These are phyloP conservation scores for Orthosia gracilis DNA, from an alignment of 2,888 invertebrate genomes.

Conservation along the genomic window DNA sequence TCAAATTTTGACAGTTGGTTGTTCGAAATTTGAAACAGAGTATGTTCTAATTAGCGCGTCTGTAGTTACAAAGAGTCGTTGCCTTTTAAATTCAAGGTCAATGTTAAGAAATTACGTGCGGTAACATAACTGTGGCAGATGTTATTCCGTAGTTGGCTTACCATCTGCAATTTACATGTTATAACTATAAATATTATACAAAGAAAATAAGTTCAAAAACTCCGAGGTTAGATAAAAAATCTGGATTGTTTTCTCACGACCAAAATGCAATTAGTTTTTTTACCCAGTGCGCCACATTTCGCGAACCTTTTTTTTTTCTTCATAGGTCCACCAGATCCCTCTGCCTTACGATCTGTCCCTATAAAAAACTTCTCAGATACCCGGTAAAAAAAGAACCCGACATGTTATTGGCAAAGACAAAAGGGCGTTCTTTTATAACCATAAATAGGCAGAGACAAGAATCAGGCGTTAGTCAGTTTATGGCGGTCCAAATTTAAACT, in stretches of 20 bases:
- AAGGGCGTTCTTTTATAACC: conserved; percentile 1
- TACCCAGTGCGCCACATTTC: background rate
- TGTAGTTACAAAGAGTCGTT: conserved; percentile 38
- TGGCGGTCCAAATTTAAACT: conserved; percentile 3
- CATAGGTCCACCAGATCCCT: background rate
- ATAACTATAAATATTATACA: background rate
- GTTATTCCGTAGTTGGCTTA: conserved; percentile 6
- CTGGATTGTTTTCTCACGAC: background rate
- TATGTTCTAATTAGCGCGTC: conserved; percentile 42
- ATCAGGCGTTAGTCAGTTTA: conserved; percentile 2
- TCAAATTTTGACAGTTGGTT: conserved; percentile 14
- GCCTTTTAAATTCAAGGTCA: conserved; percentile 38
- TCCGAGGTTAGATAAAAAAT: background rate
- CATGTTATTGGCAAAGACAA: conserved; percentile 10
- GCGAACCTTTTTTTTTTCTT: conserved; percentile 15
- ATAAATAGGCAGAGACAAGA: background rate
- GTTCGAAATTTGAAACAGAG: conserved; percentile 28
- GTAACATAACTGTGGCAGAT: conserved; percentile 23
- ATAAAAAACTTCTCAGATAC: conserved; percentile 4
- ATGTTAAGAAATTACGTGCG: conserved; percentile 20
- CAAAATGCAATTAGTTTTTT: conserved; percentile 7
- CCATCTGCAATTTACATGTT: conserved; percentile 10
- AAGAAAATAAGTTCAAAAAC: background rate
- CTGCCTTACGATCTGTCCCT: background rate
- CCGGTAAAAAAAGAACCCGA: background rate